Base-by-base conservation (phyloP, 2,113 vertebrate species). In the Cynocephalus volans region DNA sequence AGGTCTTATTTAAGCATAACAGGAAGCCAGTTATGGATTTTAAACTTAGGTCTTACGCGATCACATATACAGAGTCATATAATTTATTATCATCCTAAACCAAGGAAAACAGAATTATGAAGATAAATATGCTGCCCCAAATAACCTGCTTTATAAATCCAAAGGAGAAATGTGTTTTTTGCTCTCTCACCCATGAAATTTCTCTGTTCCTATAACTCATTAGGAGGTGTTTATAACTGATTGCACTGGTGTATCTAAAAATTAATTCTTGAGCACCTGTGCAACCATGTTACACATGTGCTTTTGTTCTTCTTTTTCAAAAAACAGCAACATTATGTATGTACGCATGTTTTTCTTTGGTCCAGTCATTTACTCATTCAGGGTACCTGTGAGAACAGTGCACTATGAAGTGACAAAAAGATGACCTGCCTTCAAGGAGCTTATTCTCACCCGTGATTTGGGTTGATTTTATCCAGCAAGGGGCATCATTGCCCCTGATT, bases 71-170 rank as follows among this genome's bases (percentile, higher is more conserved):
- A 60, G 82, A 87, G 76, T 28, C 84, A 88, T 54, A 48, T 84
- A 76, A 89, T 54, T 23, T 79, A 64, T 88, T 67, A 77, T 93
- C 58, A 80, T 84, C 23, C n/a, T 90, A 70, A 96, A 95, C 33
- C 28, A 28, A 15, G 2, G 24, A 80, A 56, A 90, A 95, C 28
- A 31, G 79, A 87, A 97, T 95, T 88, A 96, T 41, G 28, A 85
- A 81, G 69, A 93, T 92, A 70, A 65, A 76, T 28, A 31, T 0
- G 9, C 18, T 83, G 50, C 8, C 70, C 70, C 65, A 94, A 80
- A 92, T 84, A 82, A 33, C 45, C 23, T 36, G 52, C 21, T 41
- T 75, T 41, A 18, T 84, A 80, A 85, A 76, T 72, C 21, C 58
- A 45, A 58, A 88, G n/a, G 50, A 90, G 54, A 83, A 52, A 88